Percentiles rank a stretch among this genome's conserved stretches.
Conservation (phyloP, 2,113 vertebrate genomes). For the Chamaetylas fuelleborni region DNA sequence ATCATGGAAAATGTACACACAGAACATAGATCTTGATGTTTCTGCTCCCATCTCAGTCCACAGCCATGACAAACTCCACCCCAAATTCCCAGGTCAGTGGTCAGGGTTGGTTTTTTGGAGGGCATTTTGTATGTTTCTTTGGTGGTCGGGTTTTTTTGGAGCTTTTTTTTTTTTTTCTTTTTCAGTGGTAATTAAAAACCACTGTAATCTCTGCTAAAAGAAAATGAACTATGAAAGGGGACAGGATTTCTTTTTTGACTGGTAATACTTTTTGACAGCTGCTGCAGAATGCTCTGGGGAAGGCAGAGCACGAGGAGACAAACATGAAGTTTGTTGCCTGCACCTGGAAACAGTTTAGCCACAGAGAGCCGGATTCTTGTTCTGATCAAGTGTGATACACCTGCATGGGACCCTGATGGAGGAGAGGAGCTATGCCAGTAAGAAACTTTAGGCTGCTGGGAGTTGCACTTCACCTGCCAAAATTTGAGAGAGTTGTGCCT, state of each 20-base stretch:
- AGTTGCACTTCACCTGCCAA: rapidly evolving
- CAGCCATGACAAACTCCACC: background rate
- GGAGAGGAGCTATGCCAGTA: background rate
- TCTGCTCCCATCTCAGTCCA: background rate
- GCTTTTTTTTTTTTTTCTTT: background rate
- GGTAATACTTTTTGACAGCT: background rate
- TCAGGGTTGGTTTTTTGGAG: rapidly evolving
- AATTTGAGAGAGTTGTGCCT: background rate
- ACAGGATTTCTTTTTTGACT: too few species aligned
- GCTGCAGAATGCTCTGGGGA: background rate
- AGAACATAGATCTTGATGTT: background rate
- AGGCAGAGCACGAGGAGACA: background rate
- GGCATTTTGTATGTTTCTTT: background rate
- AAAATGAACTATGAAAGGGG: background rate
- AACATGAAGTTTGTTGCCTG: background rate
- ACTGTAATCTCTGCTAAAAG: background rate
- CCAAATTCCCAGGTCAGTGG: background rate
- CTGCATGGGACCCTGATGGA: background rate
- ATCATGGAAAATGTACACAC: background rate
- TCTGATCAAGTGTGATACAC: background rate
- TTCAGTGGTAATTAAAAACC: rapidly evolving
- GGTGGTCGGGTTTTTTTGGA: too few species aligned
- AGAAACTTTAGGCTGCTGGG: background rate
- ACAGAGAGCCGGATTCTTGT: background rate
- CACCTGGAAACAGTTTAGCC: slow-evolving; percentile 9